These are phyloP conservation scores for Leguminivora glycinivorella DNA, from an alignment of 1,140 invertebrate species.

Conservation along the genomic window DNA sequence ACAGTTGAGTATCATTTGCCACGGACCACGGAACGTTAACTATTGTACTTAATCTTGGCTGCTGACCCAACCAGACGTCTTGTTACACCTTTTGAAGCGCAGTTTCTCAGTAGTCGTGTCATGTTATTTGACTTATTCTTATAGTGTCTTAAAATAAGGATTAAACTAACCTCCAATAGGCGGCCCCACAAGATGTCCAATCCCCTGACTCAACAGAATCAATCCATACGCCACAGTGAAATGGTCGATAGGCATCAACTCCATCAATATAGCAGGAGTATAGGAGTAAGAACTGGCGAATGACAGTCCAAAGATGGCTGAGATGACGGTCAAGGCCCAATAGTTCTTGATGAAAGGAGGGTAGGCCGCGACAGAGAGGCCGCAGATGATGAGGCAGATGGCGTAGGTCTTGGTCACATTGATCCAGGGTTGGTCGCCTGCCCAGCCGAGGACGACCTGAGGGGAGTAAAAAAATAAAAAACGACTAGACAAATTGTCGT, in stretches of 20 bases:
- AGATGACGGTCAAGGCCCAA: constrained; percentile 76
- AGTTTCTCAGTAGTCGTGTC: too few species aligned
- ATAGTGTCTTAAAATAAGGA: constrained; percentile 33
- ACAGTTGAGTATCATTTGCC: too few species aligned
- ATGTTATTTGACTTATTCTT: too few species aligned
- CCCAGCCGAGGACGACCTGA: constrained; percentile 90
- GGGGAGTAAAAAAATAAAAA: constrained; percentile 18
- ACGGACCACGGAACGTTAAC: too few species aligned
- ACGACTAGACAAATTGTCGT: too few species aligned
- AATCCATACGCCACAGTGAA: constrained; percentile 95
- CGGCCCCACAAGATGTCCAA: constrained; percentile 81
- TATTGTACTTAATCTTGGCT: too few species aligned
- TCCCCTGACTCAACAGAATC: constrained; percentile 90
- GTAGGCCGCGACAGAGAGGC: constrained; percentile 84
- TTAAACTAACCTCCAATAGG: constrained; percentile 80
- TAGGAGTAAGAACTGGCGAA: constrained; percentile 93
- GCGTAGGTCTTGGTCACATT: constrained; percentile 90
- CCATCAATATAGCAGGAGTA: constrained; percentile 90
- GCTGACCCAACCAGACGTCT: too few species aligned
- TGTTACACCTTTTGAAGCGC: too few species aligned
- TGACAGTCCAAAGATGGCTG: constrained; percentile 88
- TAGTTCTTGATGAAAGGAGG: constrained; percentile 82
- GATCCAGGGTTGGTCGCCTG: constrained; percentile 93
- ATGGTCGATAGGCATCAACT: constrained; percentile 74
- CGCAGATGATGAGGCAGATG: constrained; percentile 87